Evolutionary conservation across 2,888 invertebrate species (phyloP).

Genomic region (Pegoplata infirma): DNA sequence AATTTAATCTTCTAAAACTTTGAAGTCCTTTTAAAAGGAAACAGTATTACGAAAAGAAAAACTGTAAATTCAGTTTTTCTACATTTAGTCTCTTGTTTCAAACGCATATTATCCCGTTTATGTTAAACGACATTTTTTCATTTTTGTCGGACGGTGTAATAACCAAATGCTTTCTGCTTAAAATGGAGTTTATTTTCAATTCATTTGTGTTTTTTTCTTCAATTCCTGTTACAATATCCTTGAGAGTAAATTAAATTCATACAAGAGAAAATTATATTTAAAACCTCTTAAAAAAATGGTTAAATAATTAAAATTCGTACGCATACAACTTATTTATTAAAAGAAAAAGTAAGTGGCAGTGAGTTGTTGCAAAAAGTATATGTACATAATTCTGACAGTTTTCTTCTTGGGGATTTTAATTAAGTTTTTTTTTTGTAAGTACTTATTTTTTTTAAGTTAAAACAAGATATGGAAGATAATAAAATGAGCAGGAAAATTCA

Average conservation of each 20-base stretch:
- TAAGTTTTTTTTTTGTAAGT: slow-evolving; percentile 34
- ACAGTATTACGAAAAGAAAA: too few species aligned
- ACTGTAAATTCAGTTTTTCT: too few species aligned
- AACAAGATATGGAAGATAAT: slow-evolving; percentile 23
- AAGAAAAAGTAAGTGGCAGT: slow-evolving; percentile 1
- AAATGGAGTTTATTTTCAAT: slow-evolving; percentile 11
- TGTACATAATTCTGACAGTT: not conserved
- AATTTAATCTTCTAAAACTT: too few species aligned
- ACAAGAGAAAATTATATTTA: slow-evolving; percentile 48
- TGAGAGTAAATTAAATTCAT: slow-evolving; percentile 43
- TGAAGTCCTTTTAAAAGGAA: too few species aligned
- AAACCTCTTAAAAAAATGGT: slow-evolving; percentile 51
- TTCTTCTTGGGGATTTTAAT: slow-evolving; percentile 46
- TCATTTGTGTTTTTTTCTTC: slow-evolving; percentile 4
- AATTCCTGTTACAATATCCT: slow-evolving; percentile 38
- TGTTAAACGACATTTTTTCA: too few species aligned
- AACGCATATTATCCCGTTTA: too few species aligned
- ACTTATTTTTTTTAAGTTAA: slow-evolving; percentile 9
- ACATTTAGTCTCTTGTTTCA: too few species aligned
- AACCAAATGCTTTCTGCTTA: slow-evolving; percentile 24
- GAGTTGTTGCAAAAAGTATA: slow-evolving; percentile 8
- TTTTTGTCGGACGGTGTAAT: too few species aligned
- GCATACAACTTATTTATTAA: slow-evolving; percentile 50
- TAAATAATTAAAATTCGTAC: slow-evolving; percentile 60
- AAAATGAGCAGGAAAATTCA: slow-evolving; percentile 52